Conservation (phyloP, 2,888 invertebrate species). For the Euclidia mi region DNA sequence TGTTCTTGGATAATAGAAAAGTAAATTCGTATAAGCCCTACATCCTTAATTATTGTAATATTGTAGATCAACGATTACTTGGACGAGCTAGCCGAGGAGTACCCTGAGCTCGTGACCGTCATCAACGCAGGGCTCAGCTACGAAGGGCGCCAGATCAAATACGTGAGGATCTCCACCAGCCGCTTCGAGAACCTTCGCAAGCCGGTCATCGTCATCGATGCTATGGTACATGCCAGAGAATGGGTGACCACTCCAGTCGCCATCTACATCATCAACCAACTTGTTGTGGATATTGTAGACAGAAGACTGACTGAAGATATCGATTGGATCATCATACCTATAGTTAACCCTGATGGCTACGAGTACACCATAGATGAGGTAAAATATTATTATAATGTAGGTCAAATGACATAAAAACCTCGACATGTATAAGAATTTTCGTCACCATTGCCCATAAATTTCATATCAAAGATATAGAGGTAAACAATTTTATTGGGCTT, state of each 20-base stretch:
- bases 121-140: conserved; percentile 89
- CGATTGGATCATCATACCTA: conserved; percentile 92
- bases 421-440: no score
- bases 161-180: conserved; percentile 90
- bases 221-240: conserved; percentile 92
- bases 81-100: conserved; percentile 73
- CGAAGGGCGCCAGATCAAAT: conserved; percentile 90
- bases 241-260: conserved; percentile 93
- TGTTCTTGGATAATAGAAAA: no score
- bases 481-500: no score
- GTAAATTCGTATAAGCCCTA: not conserved
- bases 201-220: conserved; percentile 91
- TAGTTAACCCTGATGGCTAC: conserved; percentile 94
- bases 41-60: conserved; percentile 1
- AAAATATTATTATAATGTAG: conserved; percentile 39
- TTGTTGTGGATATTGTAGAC: conserved; percentile 89
- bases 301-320: conserved; percentile 86
- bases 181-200: conserved; percentile 81
- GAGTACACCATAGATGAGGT: conserved; percentile 90
- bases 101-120: conserved; percentile 87
- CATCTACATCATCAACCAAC: conserved; percentile 91
- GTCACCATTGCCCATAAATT: no score
- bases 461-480: no score
- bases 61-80: conserved; percentile 88
- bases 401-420: no score